A percentile compares a stretch with the other conserved stretches of the same genome.
Conservation (phyloP, 2,797 vertebrate genomes). For the Clamator glandarius region DNA sequence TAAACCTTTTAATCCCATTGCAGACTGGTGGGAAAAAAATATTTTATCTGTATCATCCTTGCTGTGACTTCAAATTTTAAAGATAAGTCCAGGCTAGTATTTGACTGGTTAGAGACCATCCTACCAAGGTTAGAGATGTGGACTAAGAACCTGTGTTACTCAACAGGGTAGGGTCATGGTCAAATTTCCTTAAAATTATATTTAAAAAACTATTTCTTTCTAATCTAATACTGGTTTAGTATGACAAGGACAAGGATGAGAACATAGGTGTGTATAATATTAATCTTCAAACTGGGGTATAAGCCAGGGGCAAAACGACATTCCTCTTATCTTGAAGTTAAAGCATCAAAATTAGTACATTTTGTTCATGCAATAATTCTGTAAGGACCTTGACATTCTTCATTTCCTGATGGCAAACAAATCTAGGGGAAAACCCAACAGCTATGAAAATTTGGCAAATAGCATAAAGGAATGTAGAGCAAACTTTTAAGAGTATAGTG, state of each 20-base stretch:
- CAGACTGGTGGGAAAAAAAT: neutral
- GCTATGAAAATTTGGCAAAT: neutral
- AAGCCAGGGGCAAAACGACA: neutral
- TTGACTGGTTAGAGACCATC: neutral
- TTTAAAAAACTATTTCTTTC: neutral
- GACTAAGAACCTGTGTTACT: neutral
- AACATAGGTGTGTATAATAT: neutral
- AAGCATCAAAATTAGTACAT: neutral
- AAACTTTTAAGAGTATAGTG: neutral
- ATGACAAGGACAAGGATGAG: neutral
- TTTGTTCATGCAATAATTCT: neutral
- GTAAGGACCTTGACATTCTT: neutral
- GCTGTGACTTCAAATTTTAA: neutral
- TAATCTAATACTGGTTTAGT: neutral
- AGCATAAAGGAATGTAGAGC: neutral
- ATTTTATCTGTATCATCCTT: neutral
- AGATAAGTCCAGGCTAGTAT: neutral
- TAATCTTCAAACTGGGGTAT: neutral
- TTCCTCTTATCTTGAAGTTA: constrained; percentile 3
- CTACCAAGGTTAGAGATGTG: neutral
- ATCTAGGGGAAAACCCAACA: neutral
- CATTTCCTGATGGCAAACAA: neutral
- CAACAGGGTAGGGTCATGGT: neutral
- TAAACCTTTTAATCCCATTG: neutral
- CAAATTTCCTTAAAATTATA: neutral